phyloP scores from a whole-genome alignment of 2,888 invertebrate species.

The Allacma fusca region DNA sequence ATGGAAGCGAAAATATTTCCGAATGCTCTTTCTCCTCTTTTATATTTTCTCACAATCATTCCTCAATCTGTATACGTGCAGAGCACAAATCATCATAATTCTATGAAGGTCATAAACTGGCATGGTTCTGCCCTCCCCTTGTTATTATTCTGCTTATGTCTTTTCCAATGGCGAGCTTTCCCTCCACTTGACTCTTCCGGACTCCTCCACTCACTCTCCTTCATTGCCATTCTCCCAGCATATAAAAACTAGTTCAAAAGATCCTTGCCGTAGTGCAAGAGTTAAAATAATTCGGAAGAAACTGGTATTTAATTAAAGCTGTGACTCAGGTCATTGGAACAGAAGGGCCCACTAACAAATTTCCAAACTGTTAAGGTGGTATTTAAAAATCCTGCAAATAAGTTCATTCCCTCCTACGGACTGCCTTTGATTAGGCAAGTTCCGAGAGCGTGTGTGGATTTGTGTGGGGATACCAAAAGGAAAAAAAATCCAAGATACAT shows the following conservation, averaged over 20 bases:
- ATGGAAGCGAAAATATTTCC: not conserved
- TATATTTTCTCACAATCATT: slow-evolving; percentile 12
- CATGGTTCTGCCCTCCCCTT: not conserved
- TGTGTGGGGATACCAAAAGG: not conserved
- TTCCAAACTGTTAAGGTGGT: too few relatives aligned
- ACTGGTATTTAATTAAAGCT: too few relatives aligned
- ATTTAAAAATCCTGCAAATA: not conserved
- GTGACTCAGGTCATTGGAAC: too few relatives aligned
- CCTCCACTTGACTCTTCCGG: too few relatives aligned
- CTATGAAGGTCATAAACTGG: not conserved
- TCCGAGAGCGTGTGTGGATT: too few relatives aligned
- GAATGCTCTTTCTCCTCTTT: slow-evolving; percentile 8
- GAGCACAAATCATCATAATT: not conserved
- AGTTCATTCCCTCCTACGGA: not conserved
- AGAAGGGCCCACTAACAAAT: too few relatives aligned
- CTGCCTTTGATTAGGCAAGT: not conserved
- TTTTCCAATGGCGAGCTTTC: too few relatives aligned
- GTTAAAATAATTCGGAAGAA: too few relatives aligned
- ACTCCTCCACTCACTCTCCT: too few relatives aligned
- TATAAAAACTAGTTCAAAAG: too few relatives aligned
- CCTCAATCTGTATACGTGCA: not conserved
- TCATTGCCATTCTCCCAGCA: too few relatives aligned
- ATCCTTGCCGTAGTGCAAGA: too few relatives aligned
- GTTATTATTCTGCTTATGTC: not conserved
- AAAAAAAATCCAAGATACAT: not conserved